Evolutionary conservation across 1,140 invertebrate genomes (phyloP).

Genomic region (Drosophila paulistorum): DNA sequence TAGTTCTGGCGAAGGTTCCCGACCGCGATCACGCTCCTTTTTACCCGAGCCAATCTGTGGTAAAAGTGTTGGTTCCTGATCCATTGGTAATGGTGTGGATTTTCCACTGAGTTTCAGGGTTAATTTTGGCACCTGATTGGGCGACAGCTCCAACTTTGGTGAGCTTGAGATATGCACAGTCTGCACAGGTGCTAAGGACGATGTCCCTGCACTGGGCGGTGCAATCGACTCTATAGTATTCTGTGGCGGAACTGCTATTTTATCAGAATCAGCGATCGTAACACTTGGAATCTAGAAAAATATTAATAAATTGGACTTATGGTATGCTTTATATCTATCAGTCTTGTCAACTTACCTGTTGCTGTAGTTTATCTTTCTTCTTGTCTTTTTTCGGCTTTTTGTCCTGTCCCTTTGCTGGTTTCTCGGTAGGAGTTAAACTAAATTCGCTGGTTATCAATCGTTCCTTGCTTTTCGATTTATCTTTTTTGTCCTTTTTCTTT

Average conservation of each 20-base stretch:
- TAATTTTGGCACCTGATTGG: conserved; percentile 88
- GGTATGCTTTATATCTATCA: not conserved
- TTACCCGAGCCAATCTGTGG: conserved; percentile 9
- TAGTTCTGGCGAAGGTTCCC: conserved; percentile 90
- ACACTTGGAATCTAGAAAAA: conserved; percentile 2
- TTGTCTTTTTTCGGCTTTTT: conserved; percentile 86
- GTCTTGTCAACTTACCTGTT: conserved; percentile 19
- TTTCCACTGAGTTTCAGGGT: conserved; percentile 88
- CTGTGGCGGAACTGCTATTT: not conserved
- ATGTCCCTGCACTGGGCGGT: not conserved
- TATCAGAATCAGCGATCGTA: not conserved
- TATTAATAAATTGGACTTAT: not conserved
- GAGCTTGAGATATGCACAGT: conserved; percentile 29
- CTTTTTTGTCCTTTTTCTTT: conserved; percentile 91
- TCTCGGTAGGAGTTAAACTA: conserved; percentile 22
- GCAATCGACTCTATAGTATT: not conserved
- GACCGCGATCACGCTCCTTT: conserved; percentile 57
- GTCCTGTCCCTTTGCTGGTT: conserved; percentile 85
- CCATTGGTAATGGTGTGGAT: conserved; percentile 42
- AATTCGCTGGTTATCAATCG: conserved; percentile 69
- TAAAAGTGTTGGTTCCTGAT: conserved; percentile 1
- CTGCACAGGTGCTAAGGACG: not conserved
- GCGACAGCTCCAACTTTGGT: conserved; percentile 40
- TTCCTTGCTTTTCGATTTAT: conserved; percentile 86
- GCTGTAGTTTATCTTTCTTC: conserved; percentile 83